These are phyloP conservation scores for Alligator sinensis DNA, from an alignment of 2,113 vertebrate species.

Conservation along the genomic window DNA sequence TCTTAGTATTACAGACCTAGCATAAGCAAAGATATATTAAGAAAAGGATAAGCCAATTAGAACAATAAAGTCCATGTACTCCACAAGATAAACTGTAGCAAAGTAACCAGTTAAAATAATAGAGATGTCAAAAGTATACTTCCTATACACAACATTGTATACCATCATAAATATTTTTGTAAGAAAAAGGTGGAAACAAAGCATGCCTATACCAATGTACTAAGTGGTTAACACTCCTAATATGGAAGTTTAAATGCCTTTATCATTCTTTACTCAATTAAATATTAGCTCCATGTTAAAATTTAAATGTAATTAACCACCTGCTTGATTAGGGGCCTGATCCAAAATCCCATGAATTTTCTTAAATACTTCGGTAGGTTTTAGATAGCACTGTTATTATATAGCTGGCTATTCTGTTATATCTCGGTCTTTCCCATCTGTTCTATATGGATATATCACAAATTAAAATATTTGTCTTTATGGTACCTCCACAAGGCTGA, in stretches of 20 bases:
- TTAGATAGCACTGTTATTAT: background rate
- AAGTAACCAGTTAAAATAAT: constrained; percentile 60
- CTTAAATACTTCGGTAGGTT: background rate
- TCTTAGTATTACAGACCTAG: constrained; percentile 26
- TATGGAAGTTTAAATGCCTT: background rate
- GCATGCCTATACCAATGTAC: background rate
- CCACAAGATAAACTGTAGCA: constrained; percentile 43
- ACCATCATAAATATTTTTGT: constrained; percentile 23
- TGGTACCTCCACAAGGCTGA: background rate
- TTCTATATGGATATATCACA: background rate
- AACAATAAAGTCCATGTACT: constrained; percentile 24
- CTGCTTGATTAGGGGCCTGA: background rate
- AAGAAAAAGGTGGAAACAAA: constrained; percentile 30
- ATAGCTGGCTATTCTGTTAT: no score
- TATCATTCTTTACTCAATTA: background rate
- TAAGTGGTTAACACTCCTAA: constrained; percentile 31
- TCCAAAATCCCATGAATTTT: background rate
- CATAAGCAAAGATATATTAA: constrained; percentile 64
- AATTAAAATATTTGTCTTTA: background rate
- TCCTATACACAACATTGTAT: constrained; percentile 35
- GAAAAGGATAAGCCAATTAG: constrained; percentile 64
- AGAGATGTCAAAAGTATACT: constrained; percentile 57
- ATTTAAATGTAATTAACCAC: background rate
- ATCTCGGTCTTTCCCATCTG: fast-evolving
- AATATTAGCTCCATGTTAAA: background rate